phyloP scores from a whole-genome alignment of 64 coral and sea anemone species.

The Actinia tenebrosa region DNA sequence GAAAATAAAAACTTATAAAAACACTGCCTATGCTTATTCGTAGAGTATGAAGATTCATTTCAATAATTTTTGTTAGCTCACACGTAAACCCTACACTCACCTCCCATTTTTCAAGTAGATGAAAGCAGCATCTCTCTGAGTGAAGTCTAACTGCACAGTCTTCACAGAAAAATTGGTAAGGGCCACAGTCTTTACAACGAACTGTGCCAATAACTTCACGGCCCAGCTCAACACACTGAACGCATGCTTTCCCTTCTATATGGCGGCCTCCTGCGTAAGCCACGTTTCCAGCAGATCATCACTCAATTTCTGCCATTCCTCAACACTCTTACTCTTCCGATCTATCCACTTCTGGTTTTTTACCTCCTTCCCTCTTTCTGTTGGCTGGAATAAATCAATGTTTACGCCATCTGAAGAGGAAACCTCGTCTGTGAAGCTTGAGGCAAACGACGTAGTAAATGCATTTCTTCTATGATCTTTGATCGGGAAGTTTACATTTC shows the following conservation, averaged over 20 bases:
- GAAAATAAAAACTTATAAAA: too few relatives aligned
- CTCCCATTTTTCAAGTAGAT: slow-evolving; percentile 23
- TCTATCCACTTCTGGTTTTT: background rate
- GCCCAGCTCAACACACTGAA: background rate
- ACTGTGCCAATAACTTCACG: background rate
- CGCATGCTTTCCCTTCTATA: background rate
- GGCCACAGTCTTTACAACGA: slow-evolving; percentile 17
- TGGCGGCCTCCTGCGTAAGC: background rate
- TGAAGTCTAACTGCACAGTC: background rate
- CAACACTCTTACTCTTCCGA: background rate
- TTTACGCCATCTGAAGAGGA: too few relatives aligned
- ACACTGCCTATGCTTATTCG: too few relatives aligned
- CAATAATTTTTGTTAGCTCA: too few relatives aligned
- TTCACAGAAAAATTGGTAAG: slow-evolving; percentile 12
- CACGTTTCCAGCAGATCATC: background rate
- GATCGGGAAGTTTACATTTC: background rate
- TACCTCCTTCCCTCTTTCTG: background rate
- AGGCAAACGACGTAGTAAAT: background rate
- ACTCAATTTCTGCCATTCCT: background rate
- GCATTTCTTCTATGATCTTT: background rate
- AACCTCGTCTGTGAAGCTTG: too few relatives aligned
- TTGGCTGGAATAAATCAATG: background rate
- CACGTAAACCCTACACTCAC: background rate
- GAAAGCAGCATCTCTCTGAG: slow-evolving; percentile 1
- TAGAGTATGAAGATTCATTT: too few relatives aligned